These are phyloP conservation scores for Polyploca ridens DNA, from an alignment of 2,888 invertebrate genomes.

Conservation along the genomic window DNA sequence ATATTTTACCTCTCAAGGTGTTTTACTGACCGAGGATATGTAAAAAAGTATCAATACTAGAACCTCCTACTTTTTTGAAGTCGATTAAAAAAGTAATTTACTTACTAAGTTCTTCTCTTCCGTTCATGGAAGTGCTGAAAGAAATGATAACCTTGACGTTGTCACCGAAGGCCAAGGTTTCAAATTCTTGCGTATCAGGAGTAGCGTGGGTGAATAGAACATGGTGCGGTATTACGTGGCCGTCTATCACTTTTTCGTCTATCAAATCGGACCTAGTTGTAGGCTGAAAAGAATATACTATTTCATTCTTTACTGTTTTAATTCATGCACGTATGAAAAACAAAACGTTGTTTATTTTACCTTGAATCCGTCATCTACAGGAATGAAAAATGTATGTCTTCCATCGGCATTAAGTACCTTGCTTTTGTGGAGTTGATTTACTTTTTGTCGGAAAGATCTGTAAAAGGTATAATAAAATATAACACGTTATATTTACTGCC, in stretches of 20 bases:
- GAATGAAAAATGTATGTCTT: conserved; percentile 94
- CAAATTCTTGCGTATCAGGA: conserved; percentile 88
- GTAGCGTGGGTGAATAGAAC: conserved; percentile 95
- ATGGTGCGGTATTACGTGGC: conserved; percentile 94
- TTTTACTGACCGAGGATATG: too few relatives aligned
- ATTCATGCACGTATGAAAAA: background rate
- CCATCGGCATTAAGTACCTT: conserved; percentile 91
- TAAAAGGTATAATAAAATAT: conserved; percentile 47
- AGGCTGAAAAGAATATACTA: conserved; percentile 74
- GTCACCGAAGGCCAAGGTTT: conserved; percentile 92
- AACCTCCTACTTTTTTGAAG: background rate
- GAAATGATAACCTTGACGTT: conserved; percentile 93
- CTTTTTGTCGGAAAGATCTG: conserved; percentile 91
- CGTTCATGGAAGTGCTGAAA: conserved; percentile 89
- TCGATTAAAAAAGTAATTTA: conserved; percentile 23
- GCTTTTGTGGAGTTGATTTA: conserved; percentile 88
- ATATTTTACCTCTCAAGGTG: too few relatives aligned
- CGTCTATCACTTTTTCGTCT: conserved; percentile 93
- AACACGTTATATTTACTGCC: background rate
- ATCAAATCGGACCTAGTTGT: conserved; percentile 89
- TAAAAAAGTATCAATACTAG: too few relatives aligned
- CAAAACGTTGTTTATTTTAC: conserved; percentile 68
- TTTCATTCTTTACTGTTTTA: background rate
- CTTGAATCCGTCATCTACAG: conserved; percentile 95
- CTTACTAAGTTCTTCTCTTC: conserved; percentile 87